Conservation (phyloP, 2,888 invertebrate genomes). For the Cosmia pyralina region DNA sequence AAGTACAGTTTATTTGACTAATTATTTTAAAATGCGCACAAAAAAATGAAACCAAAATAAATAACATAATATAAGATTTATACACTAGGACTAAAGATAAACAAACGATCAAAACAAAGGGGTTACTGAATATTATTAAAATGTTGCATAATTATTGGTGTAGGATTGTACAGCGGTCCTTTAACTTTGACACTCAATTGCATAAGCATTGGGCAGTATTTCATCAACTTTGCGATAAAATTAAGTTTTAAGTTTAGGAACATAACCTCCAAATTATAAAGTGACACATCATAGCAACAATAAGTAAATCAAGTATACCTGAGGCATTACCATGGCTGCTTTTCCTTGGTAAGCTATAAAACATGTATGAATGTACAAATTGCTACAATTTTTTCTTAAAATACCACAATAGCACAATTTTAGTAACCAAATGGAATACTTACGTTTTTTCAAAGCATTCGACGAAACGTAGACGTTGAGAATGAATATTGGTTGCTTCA, state of each 20-base stretch:
- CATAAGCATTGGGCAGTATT: conserved; percentile 21
- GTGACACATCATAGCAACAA: conserved; percentile 68
- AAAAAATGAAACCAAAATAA: not conserved
- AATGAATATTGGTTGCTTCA: conserved; percentile 6
- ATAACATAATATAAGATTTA: not conserved
- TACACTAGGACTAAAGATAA: conserved; percentile 21
- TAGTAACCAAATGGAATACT: conserved; percentile 19
- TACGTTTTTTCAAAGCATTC: conserved; percentile 28
- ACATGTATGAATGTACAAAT: conserved; percentile 51
- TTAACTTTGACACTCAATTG: conserved; percentile 15
- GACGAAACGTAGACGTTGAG: not conserved
- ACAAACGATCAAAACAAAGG: conserved; percentile 22
- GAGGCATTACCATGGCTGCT: conserved; percentile 78
- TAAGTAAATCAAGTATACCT: conserved; percentile 75
- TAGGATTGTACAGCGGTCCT: conserved; percentile 13
- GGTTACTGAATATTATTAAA: not conserved
- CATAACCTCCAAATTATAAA: conserved; percentile 74
- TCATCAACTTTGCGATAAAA: conserved; percentile 31
- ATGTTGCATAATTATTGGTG: not conserved
- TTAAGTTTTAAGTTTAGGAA: conserved; percentile 11
- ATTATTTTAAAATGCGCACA: conserved; percentile 4
- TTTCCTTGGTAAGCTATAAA: conserved; percentile 81
- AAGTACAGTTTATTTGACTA: not conserved
- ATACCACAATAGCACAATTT: conserved; percentile 8
- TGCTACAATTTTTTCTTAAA: not conserved